A percentile compares a stretch with the other conserved stretches of the same genome.
phyloP scores from a whole-genome alignment of 2,888 invertebrate species.

The Amphipoea lucens region DNA sequence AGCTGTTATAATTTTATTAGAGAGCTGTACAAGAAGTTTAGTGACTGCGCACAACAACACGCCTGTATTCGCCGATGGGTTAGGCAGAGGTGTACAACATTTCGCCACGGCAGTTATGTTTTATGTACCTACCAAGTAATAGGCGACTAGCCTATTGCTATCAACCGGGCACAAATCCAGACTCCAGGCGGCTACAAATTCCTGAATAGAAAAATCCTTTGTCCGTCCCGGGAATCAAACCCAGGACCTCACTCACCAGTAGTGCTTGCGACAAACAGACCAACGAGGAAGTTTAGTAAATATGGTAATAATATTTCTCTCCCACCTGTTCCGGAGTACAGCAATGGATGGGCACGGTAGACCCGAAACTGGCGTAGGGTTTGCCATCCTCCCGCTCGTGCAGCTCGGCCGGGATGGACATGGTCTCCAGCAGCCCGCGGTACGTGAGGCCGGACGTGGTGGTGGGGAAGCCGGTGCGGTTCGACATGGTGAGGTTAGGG shows the following conservation, averaged over 20 bases:
- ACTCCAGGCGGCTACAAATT: background rate
- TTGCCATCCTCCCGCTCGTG: slow-evolving; percentile 76
- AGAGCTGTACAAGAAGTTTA: background rate
- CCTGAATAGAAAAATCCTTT: background rate
- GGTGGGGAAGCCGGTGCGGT: slow-evolving; percentile 73
- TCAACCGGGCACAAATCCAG: background rate
- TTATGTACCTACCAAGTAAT: background rate
- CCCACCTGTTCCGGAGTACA: slow-evolving; percentile 80
- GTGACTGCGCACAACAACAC: background rate
- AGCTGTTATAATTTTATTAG: background rate
- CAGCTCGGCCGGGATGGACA: slow-evolving; percentile 81
- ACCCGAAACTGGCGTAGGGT: slow-evolving; percentile 79
- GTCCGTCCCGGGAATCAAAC: background rate
- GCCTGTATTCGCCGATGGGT: background rate
- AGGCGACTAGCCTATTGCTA: background rate
- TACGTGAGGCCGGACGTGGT: slow-evolving; percentile 63
- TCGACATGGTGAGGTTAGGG: slow-evolving; percentile 71
- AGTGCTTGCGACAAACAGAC: background rate
- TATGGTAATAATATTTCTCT: background rate
- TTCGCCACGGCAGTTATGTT: background rate
- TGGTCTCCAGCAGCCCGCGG: slow-evolving; percentile 82
- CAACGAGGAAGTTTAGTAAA: background rate
- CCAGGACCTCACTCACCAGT: background rate
- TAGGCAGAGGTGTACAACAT: background rate
- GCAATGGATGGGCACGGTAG: slow-evolving; percentile 82